Evolutionary conservation across 2,888 invertebrate genomes (phyloP).

Genomic region (Quadriops clusia): DNA sequence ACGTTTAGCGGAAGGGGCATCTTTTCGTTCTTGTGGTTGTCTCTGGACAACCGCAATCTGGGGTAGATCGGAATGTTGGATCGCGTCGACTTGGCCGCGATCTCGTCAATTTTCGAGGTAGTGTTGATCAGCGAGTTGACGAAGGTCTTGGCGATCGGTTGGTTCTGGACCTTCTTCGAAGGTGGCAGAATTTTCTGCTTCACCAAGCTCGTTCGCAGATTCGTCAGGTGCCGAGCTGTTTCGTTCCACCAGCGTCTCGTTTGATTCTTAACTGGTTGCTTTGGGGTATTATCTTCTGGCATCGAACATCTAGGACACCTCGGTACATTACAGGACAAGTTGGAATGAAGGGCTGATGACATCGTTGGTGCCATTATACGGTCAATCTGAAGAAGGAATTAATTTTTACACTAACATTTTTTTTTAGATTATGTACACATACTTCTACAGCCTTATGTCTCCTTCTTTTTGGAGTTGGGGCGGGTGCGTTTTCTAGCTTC

Average conservation of each 20-base stretch:
- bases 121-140: conserved; percentile 18
- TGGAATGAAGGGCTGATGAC: conserved; percentile 45
- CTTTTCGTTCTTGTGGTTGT: conserved; percentile 37
- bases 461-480: conserved; percentile 22
- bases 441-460: conserved; percentile 28
- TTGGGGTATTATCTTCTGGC: conserved; percentile 21
- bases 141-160: conserved; percentile 20
- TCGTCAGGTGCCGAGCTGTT: conserved; percentile 30
- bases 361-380: conserved; percentile 56
- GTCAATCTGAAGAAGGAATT: conserved; percentile 42
- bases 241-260: conserved; percentile 34
- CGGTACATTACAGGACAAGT: conserved; percentile 11
- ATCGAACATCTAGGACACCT: conserved; percentile 17
- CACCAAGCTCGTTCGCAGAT: conserved; percentile 26
- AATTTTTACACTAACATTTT: no score
- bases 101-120: conserved; percentile 27
- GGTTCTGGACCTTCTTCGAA: conserved; percentile 14
- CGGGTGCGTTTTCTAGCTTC: conserved; percentile 26
- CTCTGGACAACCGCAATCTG: conserved; percentile 28
- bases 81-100: conserved; percentile 25
- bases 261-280: conserved; percentile 28
- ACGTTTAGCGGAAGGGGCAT: conserved; percentile 28
- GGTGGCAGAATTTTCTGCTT: conserved; percentile 29
- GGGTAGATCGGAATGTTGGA: conserved; percentile 30
- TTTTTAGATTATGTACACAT: conserved; percentile 12